Base-by-base conservation (phyloP, 2,888 invertebrate genomes). In the Agrotis segetum region DNA sequence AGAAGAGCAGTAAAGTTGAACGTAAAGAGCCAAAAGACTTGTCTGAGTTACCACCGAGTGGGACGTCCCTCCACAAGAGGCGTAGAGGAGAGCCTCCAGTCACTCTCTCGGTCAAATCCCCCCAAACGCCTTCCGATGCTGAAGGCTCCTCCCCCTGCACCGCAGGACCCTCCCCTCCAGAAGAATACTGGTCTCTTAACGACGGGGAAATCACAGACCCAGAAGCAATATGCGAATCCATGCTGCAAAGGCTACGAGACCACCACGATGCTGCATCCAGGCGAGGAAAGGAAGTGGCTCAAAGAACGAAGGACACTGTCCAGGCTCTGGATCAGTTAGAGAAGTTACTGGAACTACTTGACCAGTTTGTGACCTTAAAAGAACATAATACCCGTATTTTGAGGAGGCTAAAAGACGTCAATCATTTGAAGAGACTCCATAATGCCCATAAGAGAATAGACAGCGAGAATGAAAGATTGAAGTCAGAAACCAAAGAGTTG, bases 291-390 rank as follows among this genome's bases (percentile, higher is more conserved):
- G 95, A 97, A 17, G 92, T 96, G 4, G 97, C 97, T 59, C 91
- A 96, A 4, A 96, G 95, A 47, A 96, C 97, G 0, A 95, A 97
- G 81, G 97, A 97, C 21, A 96, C 97, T 0, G 94, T 97, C 16
- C 97, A 97, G 82, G 97, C 97, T 0, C 96, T 99, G 77, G 98
- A 98, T 86, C 98, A 98, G 87, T 91, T 99, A 63, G 98, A 98
- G 82, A 98, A 98, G 84, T 95, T 99, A 11, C 97, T 98, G 84
- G 97, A 97, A 74, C 92, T 99, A 47, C 96, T 98, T 91, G 98
- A 98, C 87, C 98, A 98, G 87, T 96, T 98, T 80, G 95, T 98
- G 9, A 97, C 97, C 55, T 92, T 98, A 50, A 97, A 97, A 79
- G 97, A 98, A 85, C 97, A 98, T 80, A 98, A 98, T 90, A 96